phyloP scores from a whole-genome alignment of 2,888 invertebrate genomes.

The Scelioninae gen. 1 region DNA sequence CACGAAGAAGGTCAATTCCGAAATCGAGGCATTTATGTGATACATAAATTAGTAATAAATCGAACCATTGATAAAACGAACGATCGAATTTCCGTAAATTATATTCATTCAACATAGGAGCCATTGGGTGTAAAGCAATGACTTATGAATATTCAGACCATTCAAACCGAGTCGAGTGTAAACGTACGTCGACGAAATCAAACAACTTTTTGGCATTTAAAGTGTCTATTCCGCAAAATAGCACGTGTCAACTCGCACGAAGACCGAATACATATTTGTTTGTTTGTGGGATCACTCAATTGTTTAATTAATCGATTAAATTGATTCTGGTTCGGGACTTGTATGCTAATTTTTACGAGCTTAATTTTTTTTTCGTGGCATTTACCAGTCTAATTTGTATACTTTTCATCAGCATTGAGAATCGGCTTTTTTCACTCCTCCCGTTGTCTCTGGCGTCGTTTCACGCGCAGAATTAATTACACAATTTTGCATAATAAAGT shows the following conservation, averaged over 20 bases:
- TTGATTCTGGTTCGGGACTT: not conserved
- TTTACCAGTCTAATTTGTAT: not conserved
- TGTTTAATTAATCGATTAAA: slow-evolving; percentile 10
- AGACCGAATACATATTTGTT: slow-evolving; percentile 8
- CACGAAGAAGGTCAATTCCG: slow-evolving; percentile 43
- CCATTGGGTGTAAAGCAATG: slow-evolving; percentile 21
- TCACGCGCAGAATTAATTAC: slow-evolving; percentile 4
- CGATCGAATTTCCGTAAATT: slow-evolving; percentile 38
- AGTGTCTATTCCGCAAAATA: not conserved
- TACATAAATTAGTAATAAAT: slow-evolving; percentile 65
- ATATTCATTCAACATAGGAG: slow-evolving; percentile 55
- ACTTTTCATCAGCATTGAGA: slow-evolving; percentile 1
- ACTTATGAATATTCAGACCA: slow-evolving; percentile 54
- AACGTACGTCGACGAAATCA: slow-evolving; percentile 28
- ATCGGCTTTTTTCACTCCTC: not conserved
- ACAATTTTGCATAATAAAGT: slow-evolving; percentile 4
- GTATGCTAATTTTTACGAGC: slow-evolving; percentile 2
- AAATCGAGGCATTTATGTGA: slow-evolving; percentile 34
- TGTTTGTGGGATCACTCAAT: slow-evolving; percentile 8
- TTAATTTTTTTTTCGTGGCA: not conserved
- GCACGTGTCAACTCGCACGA: slow-evolving; percentile 4
- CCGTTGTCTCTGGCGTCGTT: not conserved
- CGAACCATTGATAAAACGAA: slow-evolving; percentile 46
- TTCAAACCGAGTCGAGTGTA: slow-evolving; percentile 5
- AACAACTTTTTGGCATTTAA: slow-evolving; percentile 35